phyloP scores from a whole-genome alignment of 2,113 vertebrate genomes.

The Corvus cornix region DNA sequence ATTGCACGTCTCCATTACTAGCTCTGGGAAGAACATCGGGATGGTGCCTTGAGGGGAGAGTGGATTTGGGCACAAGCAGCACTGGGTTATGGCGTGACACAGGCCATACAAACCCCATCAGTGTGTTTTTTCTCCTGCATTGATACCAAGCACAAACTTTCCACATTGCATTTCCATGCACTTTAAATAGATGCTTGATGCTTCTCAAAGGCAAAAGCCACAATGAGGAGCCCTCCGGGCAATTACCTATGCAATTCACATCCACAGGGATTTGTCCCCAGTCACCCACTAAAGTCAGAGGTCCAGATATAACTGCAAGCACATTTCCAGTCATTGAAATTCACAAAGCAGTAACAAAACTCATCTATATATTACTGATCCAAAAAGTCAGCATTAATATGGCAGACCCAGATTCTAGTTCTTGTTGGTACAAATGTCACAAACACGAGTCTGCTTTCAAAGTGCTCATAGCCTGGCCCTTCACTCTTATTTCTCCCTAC shows the following conservation, averaged over 20 bases:
- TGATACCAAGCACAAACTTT: background rate
- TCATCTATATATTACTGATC: background rate
- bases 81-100: rapidly evolving
- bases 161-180: background rate
- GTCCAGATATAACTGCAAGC: background rate
- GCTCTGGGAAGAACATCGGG: background rate
- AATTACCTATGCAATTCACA: background rate
- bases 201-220: background rate
- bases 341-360: background rate
- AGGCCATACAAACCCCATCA: background rate
- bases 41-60: background rate
- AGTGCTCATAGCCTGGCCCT: background rate
- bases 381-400: background rate
- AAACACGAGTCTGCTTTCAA: background rate
- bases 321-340: rapidly evolving
- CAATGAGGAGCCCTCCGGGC: background rate
- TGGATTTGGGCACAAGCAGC: background rate
- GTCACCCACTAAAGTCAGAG: background rate
- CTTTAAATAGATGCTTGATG: background rate
- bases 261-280: background rate
- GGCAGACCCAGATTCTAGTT: background rate
- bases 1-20: background rate
- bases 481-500: background rate
- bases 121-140: background rate
- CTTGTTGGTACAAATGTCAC: background rate